Base-by-base conservation (phyloP, 2,888 invertebrate species). In the Zygaena filipendulae region DNA sequence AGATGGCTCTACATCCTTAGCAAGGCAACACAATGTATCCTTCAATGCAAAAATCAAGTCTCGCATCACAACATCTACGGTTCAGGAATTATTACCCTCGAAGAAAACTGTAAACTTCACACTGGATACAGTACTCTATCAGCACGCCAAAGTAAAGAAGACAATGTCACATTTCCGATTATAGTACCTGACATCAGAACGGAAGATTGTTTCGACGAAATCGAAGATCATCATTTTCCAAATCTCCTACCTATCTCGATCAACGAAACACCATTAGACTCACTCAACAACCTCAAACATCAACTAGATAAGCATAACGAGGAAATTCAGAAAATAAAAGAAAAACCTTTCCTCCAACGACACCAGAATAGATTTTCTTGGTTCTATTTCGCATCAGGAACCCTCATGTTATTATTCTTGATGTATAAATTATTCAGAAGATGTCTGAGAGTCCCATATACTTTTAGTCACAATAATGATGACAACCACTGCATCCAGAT, bases 51-150 rank as follows among this genome's bases (percentile, higher is more conserved):
- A 14, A 29, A 26, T 8, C 19, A 37, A 32, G 28, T 33, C 2
- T 22, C 31, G 4, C 37, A 38, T 21, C 24, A 39, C n/a, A 28
- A 38, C 27, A 16, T 41, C 6, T 23, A 31, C 13, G 35, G 38
- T 14, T 10, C 38, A 6, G 42, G 41, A 21, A 34, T 42, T 4
- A 7, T 47, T 3, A 26, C 32, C 1, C 25, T 42, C 4, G 25
- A 19, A 11, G 21, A 33, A 31, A 11, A 27, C 6, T 43, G 42
- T 20, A 42, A 40, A 24, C 26, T 45, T 1, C 26, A 41, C 21
- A 47, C 43, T 2, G 36, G 38, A 4, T 39, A 38, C 21, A 39
- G 36, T 13, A 41, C 45, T 2, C 27, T 46, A 2, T 26, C 40
- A 30, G 43, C 43, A 10, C 25, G 26, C 5, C 23, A 39, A 20